Conservation (phyloP, 2,113 vertebrate species). For the Leucosticte australis region DNA sequence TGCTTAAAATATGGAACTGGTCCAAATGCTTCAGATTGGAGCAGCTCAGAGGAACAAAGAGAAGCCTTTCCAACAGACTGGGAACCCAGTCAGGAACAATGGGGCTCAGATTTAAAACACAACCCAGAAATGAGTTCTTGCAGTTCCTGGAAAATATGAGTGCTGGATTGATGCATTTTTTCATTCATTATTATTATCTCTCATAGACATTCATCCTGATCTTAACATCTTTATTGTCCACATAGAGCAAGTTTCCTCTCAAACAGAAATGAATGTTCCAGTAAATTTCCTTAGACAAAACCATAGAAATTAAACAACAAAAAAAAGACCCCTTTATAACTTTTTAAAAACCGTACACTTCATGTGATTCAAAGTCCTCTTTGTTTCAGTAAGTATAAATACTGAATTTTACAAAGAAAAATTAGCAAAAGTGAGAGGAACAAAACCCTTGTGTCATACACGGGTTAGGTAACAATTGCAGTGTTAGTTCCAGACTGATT, state of each 20-base stretch:
- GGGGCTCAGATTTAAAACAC: slow-evolving; percentile 52
- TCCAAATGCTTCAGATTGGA: slow-evolving; percentile 38
- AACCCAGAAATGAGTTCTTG: slow-evolving; percentile 53
- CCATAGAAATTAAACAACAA: neutral
- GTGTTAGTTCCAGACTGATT: neutral
- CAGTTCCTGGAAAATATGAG: slow-evolving; percentile 56
- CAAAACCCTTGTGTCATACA: neutral
- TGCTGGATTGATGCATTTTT: slow-evolving; percentile 44
- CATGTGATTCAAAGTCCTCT: slow-evolving; percentile 37
- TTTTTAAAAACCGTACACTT: slow-evolving; percentile 2
- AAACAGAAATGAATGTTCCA: slow-evolving; percentile 54
- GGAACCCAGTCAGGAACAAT: slow-evolving; percentile 39
- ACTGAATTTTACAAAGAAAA: neutral
- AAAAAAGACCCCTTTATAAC: slow-evolving; percentile 19
- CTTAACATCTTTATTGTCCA: slow-evolving; percentile 61
- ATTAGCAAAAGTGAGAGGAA: neutral
- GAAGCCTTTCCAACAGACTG: slow-evolving; percentile 12
- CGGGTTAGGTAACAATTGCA: neutral
- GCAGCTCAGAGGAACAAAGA: slow-evolving; percentile 41
- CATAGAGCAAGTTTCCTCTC: slow-evolving; percentile 45
- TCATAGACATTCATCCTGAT: slow-evolving; percentile 63
- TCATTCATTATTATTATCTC: slow-evolving; percentile 65
- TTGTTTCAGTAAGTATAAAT: slow-evolving; percentile 43
- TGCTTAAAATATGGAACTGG: slow-evolving; percentile 18
- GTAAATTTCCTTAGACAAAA: slow-evolving; percentile 38